Evolutionary conservation across 2,113 vertebrate genomes (phyloP), one percentile per base, ranked within the genome.

Genomic region (Suricata suricatta): DNA sequence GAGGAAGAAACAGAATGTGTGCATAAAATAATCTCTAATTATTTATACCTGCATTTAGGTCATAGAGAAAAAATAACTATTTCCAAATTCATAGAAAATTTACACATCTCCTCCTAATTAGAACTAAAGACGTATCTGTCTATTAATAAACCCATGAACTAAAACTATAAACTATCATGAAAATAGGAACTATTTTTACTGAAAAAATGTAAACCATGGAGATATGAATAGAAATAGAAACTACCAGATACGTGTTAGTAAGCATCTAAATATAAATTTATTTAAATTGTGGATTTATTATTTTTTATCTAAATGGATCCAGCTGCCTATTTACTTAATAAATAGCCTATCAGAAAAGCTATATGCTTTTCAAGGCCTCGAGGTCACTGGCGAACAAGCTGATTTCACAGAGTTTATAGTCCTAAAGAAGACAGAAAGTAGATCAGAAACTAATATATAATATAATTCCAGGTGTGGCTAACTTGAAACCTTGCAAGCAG

Each of bases 231-330:
- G 60, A 79, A 6, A 5, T n/a, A 69, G 29, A 97, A 90, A 92
- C 52, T 90, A 69, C 35, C 96, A 92, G 31, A 50, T 79, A 33
- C 33, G 74, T 77, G 29, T 38, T 60, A 54, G 66, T 74, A 52
- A 25, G 63, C 64, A 88, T 66, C 7, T 41, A 85, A 1, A 77
- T n/a, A 88, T 17, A 84, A 90, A 71, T 33, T 80, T 93, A 41
- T 64, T 90, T 11, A 17, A 96, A 90, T 16, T 79, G 15, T 69
- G 31, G 33, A 31, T 85, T 83, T 93, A 77, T 77, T 64, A n/a
- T 60, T 93, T 94, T 88, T 91, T 16, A 72, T 25, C 6, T 88
- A 23, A 90, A 54, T 88, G 31, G 76, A 96, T 79, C 81, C 52
- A 90, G 38, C 35, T 76, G 3, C 29, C 15, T 89, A 69, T 77